Base-by-base conservation (phyloP, 2,113 vertebrate genomes). In the Isichthys henryi region DNA sequence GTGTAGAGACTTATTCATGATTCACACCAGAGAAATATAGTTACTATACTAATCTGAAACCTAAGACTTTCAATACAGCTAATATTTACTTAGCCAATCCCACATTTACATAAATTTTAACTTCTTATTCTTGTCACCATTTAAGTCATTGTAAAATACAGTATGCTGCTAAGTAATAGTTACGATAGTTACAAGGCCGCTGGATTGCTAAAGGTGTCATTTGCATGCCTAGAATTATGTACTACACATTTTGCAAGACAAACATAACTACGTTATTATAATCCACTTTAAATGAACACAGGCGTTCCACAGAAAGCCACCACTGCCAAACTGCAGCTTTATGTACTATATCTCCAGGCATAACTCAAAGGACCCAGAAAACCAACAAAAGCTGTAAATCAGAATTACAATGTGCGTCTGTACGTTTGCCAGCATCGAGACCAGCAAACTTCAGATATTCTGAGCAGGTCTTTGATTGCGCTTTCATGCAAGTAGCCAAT, bases 301-400 rank as follows among this genome's bases (percentile, higher is more conserved):
- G 35, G 10, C 74, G 1, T 80, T 19, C 35, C 74, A 80, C 35
- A 39, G 74, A 10, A 31, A 35, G 35, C 35, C 74, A 39, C 17
- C 5, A 15, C 74, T 80, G 74, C 74, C 35, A 43, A 80, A 80
- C 15, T 10, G 62, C n/a, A 80, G 31, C 35, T 80, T 80, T 43
- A 80, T 80, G 74, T 35, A 43, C 35, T 35, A 15, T 80, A 80
- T 39, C 31, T 80, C 35, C 74, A 43, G 74, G 74, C 74, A 80
- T 80, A 80, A 80, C 74, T 80, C 74, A 80, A 80, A 43, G 74
- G 74, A 80, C 74, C 35, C 31, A 80, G 31, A 80, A 80, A 80
- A 43, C 74, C 35, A 80, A 80, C 15, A 80, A 80, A 80, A 80
- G 15, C 74, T 80, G 74, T 43, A 80, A 80, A 43, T 80, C 74